These are phyloP conservation scores for Psittacula cyanocephala DNA, from an alignment of 2,113 vertebrate genomes.

Conservation along the genomic window DNA sequence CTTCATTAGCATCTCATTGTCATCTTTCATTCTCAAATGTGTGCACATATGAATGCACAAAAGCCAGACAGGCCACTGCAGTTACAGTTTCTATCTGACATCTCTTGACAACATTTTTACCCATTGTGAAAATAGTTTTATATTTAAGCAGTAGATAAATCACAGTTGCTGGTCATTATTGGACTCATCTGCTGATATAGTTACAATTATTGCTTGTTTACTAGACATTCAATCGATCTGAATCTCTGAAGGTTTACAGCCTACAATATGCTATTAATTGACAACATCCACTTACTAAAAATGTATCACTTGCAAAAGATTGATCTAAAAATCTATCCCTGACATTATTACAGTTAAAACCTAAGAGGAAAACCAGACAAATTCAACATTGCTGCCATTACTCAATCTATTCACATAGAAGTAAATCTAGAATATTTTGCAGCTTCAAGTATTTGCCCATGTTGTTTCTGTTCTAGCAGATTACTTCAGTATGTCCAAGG, in stretches of 20 bases:
- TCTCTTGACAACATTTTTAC: not conserved
- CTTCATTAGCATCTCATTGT: not conserved
- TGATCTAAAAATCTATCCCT: not conserved
- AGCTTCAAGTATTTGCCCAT: not conserved
- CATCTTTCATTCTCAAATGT: not conserved
- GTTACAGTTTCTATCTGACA: not conserved
- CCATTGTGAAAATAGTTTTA: not conserved
- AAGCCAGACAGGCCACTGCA: not conserved
- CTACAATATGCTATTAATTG: not conserved
- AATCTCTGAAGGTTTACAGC: not conserved
- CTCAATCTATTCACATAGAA: not conserved
- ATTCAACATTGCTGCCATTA: not conserved
- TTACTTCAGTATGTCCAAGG: not conserved
- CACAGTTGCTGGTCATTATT: not conserved
- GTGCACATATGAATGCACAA: not conserved
- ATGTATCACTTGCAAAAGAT: not conserved
- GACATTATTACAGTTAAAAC: not conserved
- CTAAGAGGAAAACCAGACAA: not conserved
- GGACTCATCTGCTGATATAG: not conserved
- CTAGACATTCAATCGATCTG: not conserved
- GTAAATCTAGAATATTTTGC: not conserved
- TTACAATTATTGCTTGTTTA: not conserved
- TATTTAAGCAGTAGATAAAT: not conserved
- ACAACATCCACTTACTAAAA: not conserved
- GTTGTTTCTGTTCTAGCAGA: not conserved